Evolutionary conservation across 2,113 vertebrate genomes (phyloP), one percentile per base, ranked within the genome.

Genomic region (Carassius gibelio): DNA sequence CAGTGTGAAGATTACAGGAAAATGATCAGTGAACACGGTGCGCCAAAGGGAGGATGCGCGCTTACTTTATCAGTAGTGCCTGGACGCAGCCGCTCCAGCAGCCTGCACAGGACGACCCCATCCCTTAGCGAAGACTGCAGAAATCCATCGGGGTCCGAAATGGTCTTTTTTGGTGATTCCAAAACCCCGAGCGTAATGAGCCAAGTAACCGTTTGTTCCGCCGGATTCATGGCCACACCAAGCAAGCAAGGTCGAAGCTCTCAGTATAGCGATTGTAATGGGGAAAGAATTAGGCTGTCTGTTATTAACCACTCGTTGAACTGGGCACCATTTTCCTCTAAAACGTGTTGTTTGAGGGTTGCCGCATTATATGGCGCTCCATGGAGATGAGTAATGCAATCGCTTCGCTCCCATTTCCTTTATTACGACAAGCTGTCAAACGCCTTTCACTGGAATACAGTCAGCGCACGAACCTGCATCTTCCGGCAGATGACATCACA

Each of bases 171-270:
- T 87, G 97, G 97, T 82, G 97, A 98, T 84, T 98, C 97, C 91
- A 99, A 94, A 92, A 99, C 97, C 87, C 97, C 97, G 89, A 99
- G 93, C 88, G 96, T 95, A 64, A 99, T 99, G 88, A 99, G 93
- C 97, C 97, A 99, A 91, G 97, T 99, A 91, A 99, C 97, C 93
- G 97, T 99, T 94, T 99, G 97, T 90, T 99, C 97, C 36, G 97
- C 97, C 62, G 97, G 97, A 96, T 96, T 99, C 97, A 95, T 97
- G 94, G 92, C 91, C 90, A 75, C 92, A 88, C 89, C 85, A 87
- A 30, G 30, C 30, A 30, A 30, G 87, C 88, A 30, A 81, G 64
- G 90, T 87, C 89, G 89, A 76, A 23, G 86, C 82, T 85, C 89
- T 91, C 87, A 85, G 89, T 90, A 88, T 89, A 87, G 81, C 75